Evolutionary conservation across 2,888 invertebrate species (phyloP), one percentile per base, ranked within the genome.

Genomic region (Nineta flava): DNA sequence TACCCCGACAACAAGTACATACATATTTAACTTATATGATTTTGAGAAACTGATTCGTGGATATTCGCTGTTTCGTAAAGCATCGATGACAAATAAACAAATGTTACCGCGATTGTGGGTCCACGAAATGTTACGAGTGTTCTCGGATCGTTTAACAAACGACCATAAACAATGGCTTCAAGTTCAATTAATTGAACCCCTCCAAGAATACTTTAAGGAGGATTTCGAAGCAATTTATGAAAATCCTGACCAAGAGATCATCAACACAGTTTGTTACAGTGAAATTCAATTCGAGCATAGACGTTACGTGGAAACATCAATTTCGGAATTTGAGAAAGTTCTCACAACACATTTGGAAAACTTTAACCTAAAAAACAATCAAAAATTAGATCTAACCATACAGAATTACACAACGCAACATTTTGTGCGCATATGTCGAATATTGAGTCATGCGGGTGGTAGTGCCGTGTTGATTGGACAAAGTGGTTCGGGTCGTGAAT

Each of bases 361-460:
- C 61, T 91, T 87, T 64, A 90, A 91, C 63, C 65, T 78, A 38
- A 78, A 80, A 52, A 83, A 86, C 62, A 87, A 86, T 66, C 76
- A 75, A 32, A 81, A 83, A 68, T 82, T 91, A 81, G 81, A 84
- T 57, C 79, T 91, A 47, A 85, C 90, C 3, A 69, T 91, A 31
- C 90, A 90, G 61, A 81, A 83, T 60, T 90, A 87, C 61, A 87
- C 87, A 2, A 63, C 91, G 56, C 85, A 88, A 63, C 90, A 91
- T 69, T 72, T 91, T 52, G 83, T 86, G 0, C 80, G 83, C 61
- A 79, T 90, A 55, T 86, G 85, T 62, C 74, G 91, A 51, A 75
- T 90, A 50, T 65, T 91, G 52, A 72, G 81, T 0, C 83, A 81
- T 68, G 83, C 86, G 1, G 77, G 83, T 53, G 87, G 88, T 31